These are phyloP conservation scores for Cheirogaleus medius DNA, from an alignment of 2,113 vertebrate species.

Conservation along the genomic window DNA sequence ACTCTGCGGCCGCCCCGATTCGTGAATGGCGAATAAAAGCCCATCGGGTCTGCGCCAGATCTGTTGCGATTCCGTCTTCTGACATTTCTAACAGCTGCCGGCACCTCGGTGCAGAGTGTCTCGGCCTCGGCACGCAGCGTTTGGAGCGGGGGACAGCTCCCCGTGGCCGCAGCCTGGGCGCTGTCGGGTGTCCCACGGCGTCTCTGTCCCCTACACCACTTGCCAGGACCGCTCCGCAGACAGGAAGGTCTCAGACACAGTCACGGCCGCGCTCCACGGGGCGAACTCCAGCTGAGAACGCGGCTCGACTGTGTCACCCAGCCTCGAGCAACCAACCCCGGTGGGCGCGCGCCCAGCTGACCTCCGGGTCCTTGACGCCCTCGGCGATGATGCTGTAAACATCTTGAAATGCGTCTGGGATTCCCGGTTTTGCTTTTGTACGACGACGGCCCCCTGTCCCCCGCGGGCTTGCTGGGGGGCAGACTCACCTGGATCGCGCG, in stretches of 20 bases:
- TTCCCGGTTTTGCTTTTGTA: fast-evolving
- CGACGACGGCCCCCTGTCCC: fast-evolving
- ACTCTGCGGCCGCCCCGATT: neutral
- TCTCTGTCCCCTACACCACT: fast-evolving
- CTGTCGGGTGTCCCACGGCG: fast-evolving
- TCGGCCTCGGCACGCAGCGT: fast-evolving
- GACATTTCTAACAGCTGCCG: neutral
- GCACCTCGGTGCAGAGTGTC: fast-evolving
- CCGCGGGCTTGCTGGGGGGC: fast-evolving
- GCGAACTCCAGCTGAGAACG: neutral
- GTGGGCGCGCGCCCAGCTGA: fast-evolving
- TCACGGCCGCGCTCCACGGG: fast-evolving
- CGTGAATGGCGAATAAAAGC: neutral
- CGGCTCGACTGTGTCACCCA: fast-evolving
- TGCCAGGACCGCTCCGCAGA: neutral
- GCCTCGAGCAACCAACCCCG: fast-evolving
- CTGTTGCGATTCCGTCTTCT: neutral
- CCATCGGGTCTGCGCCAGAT: neutral
- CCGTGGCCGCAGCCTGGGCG: fast-evolving
- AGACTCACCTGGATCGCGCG: fast-evolving
- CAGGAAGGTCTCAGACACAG: fast-evolving
- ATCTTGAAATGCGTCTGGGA: fast-evolving
- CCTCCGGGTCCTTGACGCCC: neutral
- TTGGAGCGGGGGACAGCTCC: fast-evolving
- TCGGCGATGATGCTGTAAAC: fast-evolving